A percentile compares a stretch with the other conserved stretches of the same genome.
Evolutionary conservation across 2,888 invertebrate species (phyloP).

Genomic region (Rhynchonema sp.): DNA sequence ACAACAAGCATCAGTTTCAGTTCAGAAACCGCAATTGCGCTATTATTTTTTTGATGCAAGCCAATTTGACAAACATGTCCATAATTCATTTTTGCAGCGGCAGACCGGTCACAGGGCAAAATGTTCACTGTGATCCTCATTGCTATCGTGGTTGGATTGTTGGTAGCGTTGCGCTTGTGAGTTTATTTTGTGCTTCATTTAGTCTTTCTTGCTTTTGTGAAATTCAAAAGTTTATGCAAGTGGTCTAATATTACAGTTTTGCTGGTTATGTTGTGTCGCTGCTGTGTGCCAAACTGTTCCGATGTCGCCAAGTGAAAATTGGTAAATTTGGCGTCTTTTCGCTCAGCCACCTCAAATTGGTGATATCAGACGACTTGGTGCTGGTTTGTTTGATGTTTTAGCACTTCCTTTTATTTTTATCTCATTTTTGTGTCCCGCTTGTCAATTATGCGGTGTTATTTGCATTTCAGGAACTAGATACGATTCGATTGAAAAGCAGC

Average conservation of each 20-base stretch:
- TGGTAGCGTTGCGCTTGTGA: constrained; percentile 4
- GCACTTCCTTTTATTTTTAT: not conserved
- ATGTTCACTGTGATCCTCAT: constrained; percentile 7
- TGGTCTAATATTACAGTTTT: constrained; percentile 19
- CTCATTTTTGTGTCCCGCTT: not conserved
- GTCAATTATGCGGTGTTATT: not conserved
- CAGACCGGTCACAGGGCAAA: too few species aligned
- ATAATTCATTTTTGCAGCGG: too few species aligned
- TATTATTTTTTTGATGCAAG: too few species aligned
- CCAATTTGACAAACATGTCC: too few species aligned
- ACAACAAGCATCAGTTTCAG: too few species aligned
- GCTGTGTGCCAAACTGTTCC: constrained; percentile 17
- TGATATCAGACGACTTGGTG: constrained; percentile 7
- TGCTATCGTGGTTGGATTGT: not conserved
- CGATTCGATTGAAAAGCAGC: constrained; percentile 27
- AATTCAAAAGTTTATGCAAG: not conserved
- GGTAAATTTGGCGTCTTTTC: constrained; percentile 10
- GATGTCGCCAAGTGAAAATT: constrained; percentile 8
- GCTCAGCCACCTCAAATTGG: constrained; percentile 12
- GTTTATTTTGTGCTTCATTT: not conserved
- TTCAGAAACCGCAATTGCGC: too few species aligned
- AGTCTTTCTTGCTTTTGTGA: not conserved
- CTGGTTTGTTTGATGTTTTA: constrained; percentile 4
- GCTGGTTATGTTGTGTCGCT: constrained; percentile 25
- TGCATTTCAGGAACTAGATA: constrained; percentile 25